Percentiles rank a stretch among this genome's conserved stretches.
Evolutionary conservation across 1,140 invertebrate genomes (phyloP).

Genomic region (Eumaeus atala): DNA sequence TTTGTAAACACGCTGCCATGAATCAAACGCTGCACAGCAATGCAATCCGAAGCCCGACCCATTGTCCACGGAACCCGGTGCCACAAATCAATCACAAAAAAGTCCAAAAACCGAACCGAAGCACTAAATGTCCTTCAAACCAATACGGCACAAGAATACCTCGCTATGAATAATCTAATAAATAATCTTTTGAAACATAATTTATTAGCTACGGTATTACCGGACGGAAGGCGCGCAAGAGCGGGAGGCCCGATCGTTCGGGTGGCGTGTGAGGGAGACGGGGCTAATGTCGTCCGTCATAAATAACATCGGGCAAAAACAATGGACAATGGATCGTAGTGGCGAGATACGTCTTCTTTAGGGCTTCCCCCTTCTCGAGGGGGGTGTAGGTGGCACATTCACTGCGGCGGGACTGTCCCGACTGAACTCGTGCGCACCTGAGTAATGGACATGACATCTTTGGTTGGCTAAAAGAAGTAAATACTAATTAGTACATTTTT

Average conservation of each 20-base stretch:
- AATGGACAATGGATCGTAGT: constrained; percentile 70
- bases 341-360: constrained; percentile 71
- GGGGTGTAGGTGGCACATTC: constrained; percentile 25
- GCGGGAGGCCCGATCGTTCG: constrained; percentile 24
- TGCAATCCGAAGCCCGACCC: constrained; percentile 26
- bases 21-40: constrained; percentile 37
- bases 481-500: constrained; percentile 9
- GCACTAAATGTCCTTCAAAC: constrained; percentile 59
- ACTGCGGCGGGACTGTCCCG: constrained; percentile 33
- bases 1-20: constrained; percentile 35
- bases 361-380: constrained; percentile 30
- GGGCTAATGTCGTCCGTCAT: constrained; percentile 59
- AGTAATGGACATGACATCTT: constrained; percentile 14
- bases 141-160: constrained; percentile 61
- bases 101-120: constrained; percentile 35
- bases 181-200: constrained; percentile 68
- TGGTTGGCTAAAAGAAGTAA: constrained; percentile 13
- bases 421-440: constrained; percentile 53
- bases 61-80: constrained; percentile 33
- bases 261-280: constrained; percentile 32
- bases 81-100: constrained; percentile 63
- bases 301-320: constrained; percentile 70
- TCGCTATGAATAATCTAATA: constrained; percentile 71
- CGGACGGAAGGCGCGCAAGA: constrained; percentile 57
- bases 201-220: constrained; percentile 64